Conservation (phyloP, 2,888 invertebrate genomes). For the Dorcus parallelipipedus region DNA sequence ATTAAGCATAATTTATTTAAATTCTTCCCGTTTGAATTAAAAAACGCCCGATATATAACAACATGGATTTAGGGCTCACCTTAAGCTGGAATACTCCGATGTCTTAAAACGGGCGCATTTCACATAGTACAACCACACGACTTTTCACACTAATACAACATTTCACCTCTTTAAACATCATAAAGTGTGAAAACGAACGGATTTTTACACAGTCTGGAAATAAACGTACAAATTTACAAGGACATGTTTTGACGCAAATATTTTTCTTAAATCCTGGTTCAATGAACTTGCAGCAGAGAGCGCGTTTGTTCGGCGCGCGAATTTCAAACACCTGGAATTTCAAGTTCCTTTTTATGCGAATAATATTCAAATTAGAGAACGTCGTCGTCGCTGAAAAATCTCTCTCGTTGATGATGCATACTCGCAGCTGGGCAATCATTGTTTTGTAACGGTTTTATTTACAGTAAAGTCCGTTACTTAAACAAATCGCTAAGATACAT, state of each 20-base stretch:
- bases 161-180: background rate
- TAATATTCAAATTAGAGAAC: slow-evolving; percentile 7
- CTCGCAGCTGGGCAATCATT: too few relatives aligned
- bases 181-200: background rate
- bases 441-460: too few relatives aligned
- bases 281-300: slow-evolving; percentile 14
- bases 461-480: too few relatives aligned
- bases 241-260: slow-evolving; percentile 32
- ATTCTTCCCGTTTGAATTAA: too few relatives aligned
- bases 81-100: slow-evolving; percentile 7
- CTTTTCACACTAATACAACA: background rate
- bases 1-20: too few relatives aligned
- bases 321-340: background rate
- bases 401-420: background rate
- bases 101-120: slow-evolving; percentile 7
- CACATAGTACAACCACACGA: slow-evolving; percentile 2
- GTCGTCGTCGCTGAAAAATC: background rate
- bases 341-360: slow-evolving; percentile 1
- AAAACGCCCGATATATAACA: slow-evolving; percentile 6
- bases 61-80: slow-evolving; percentile 13
- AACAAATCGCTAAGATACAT: too few relatives aligned
- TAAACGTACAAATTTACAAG: slow-evolving; percentile 21
- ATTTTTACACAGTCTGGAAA: background rate
- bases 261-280: slow-evolving; percentile 18
- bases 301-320: slow-evolving; percentile 4